These are phyloP conservation scores for Radopholus similis DNA, from an alignment of 1,140 invertebrate species.

Conservation along the genomic window DNA sequence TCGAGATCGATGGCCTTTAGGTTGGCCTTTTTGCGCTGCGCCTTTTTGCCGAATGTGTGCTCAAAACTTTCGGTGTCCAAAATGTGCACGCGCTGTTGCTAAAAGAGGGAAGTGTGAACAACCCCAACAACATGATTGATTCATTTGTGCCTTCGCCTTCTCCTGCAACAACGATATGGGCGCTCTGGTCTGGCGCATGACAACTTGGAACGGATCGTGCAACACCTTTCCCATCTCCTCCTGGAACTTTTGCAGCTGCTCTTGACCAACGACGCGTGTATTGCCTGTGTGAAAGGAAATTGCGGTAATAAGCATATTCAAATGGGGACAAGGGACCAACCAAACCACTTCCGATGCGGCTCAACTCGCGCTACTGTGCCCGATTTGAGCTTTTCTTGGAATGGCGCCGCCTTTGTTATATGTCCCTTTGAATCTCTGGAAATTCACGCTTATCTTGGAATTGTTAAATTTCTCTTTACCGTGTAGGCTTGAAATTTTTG, in stretches of 20 bases:
- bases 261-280: conserved; percentile 77
- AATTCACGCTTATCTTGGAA: conserved; percentile 16
- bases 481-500: conserved; percentile 80
- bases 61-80: conserved; percentile 91
- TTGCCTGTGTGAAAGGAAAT: conserved; percentile 62
- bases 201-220: conserved; percentile 92
- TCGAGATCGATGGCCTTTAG: conserved; percentile 68
- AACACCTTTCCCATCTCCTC: conserved; percentile 86
- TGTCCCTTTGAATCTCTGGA: conserved; percentile 76
- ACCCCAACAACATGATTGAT: conserved; percentile 19
- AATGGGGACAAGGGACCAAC: conserved; percentile 13
- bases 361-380: conserved; percentile 88
- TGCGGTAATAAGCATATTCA: conserved; percentile 7
- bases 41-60: conserved; percentile 89
- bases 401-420: conserved; percentile 87
- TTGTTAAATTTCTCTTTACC: conserved; percentile 14
- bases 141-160: conserved; percentile 78
- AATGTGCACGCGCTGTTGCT: conserved; percentile 81
- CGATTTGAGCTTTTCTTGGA: conserved; percentile 80
- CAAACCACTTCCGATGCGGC: conserved; percentile 97
- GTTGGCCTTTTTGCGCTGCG: conserved; percentile 82
- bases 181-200: conserved; percentile 90
- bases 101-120: conserved; percentile 33
- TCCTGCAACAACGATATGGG: conserved; percentile 91
- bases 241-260: conserved; percentile 91